phyloP scores from a whole-genome alignment of 2,113 vertebrate species.

The Nicator chloris region DNA sequence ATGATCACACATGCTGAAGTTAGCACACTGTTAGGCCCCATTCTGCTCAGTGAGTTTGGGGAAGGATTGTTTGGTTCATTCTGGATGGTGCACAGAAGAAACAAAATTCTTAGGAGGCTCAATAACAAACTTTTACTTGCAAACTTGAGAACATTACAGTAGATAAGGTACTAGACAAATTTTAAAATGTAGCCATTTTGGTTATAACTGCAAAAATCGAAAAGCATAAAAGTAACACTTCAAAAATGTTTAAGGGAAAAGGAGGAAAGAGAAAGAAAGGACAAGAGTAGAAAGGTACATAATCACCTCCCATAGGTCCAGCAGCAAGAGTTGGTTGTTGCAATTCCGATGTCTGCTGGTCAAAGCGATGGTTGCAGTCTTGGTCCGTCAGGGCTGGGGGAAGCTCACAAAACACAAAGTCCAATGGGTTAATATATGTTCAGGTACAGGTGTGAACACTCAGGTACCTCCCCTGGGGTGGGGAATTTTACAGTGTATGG shows the following conservation, averaged over 20 bases:
- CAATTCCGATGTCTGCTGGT: accelerated
- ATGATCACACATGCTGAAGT: not conserved
- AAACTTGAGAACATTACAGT: not conserved
- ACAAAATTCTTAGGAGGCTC: not conserved
- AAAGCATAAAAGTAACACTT: not conserved
- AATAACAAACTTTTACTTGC: not conserved
- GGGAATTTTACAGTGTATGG: not conserved
- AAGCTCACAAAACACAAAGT: not conserved
- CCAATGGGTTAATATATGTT: not conserved
- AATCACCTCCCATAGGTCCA: not conserved
- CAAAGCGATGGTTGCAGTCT: accelerated
- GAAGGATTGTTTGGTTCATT: not conserved
- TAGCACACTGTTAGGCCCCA: not conserved
- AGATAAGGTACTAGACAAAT: not conserved
- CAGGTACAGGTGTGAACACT: not conserved
- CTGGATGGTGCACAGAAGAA: not conserved
- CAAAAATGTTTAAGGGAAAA: not conserved
- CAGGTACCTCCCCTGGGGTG: not conserved
- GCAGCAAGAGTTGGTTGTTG: not conserved
- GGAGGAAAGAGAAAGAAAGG: not conserved
- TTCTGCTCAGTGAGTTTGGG: not conserved
- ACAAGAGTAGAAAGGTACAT: not conserved
- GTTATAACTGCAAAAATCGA: not conserved
- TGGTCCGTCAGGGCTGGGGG: accelerated
- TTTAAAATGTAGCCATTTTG: not conserved